Evolutionary conservation across 2,797 vertebrate species (phyloP), one percentile per base, ranked within the genome.

Genomic region (Picus viridis): DNA sequence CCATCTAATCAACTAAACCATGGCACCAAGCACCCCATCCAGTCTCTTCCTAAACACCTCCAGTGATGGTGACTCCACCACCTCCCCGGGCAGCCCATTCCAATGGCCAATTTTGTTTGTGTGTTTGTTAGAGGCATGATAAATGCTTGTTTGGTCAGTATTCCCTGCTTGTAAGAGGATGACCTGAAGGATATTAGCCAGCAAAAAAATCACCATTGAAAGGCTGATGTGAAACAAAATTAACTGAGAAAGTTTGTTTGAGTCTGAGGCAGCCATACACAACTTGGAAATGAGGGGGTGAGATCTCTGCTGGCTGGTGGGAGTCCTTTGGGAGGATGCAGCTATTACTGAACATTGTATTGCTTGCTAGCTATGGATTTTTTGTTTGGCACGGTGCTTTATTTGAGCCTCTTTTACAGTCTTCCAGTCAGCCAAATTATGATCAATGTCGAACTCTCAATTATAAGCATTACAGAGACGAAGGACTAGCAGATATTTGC

Each of bases 401-500:
- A 61, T 90, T 87, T 94, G 56, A 63, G 54, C 64, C 19, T 89
- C 54, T 79, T 69, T 68, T 72, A 62, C 51, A 67, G 0, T 87
- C 36, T 64, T n/a, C 27, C 70, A 73, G 36, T 59, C 81, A 86
- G 81, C 30, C 27, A 13, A 78, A 71, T 87, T 80, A 90, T 58
- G 68, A 24, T 90, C 13, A 10, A 10, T 43, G 54, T 73, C 4
- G 3, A 83, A 65, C 64, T 71, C 74, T 84, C 59, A 58, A n/a
- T 90, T 69, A 43, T n/a, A 76, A 83, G 36, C 64, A 49, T 82
- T 89, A 57, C 20, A 63, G 71, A 81, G 85, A 30, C 4, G 9
- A 65, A 86, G 16, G 26, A 82, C 58, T 70, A 47, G n/a, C 22
- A 64, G 76, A 80, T 58, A 88, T 95, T 63, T 88, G 43, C 61